A percentile compares a stretch with the other conserved stretches of the same genome.
phyloP scores from a whole-genome alignment of 2,888 invertebrate species.

The Eretmocerus hayati region DNA sequence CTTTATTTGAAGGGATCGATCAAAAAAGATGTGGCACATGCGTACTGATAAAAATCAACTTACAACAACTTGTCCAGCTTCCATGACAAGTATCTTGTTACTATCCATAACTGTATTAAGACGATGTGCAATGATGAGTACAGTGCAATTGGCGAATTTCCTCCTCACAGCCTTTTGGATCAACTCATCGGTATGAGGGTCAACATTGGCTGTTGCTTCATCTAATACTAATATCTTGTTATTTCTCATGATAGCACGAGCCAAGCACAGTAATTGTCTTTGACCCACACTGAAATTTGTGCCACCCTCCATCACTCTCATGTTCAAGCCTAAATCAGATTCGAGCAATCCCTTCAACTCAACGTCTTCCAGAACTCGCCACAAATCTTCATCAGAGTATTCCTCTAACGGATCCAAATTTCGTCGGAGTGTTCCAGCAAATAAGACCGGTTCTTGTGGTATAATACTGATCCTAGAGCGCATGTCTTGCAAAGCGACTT shows the following conservation, averaged over 20 bases:
- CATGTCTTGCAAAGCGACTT: constrained; percentile 56
- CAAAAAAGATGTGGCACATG: too few species aligned
- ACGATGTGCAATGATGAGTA: constrained; percentile 57
- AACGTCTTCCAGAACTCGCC: constrained; percentile 57
- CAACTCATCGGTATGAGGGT: constrained; percentile 63
- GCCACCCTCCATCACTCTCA: constrained; percentile 69
- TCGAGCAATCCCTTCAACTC: constrained; percentile 65
- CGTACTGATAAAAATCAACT: too few species aligned
- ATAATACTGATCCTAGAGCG: constrained; percentile 59
- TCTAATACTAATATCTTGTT: constrained; percentile 81
- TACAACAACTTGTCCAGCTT: constrained; percentile 48
- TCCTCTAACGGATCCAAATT: constrained; percentile 65
- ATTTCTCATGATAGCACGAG: constrained; percentile 78
- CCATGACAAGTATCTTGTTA: constrained; percentile 52
- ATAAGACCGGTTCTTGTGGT: constrained; percentile 54
- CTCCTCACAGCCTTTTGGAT: constrained; percentile 53
- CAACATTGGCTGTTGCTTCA: constrained; percentile 89
- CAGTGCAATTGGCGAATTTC: constrained; percentile 53
- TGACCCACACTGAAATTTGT: constrained; percentile 84
- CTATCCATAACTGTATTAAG: constrained; percentile 59
- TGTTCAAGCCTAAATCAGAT: constrained; percentile 53
- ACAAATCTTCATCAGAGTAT: constrained; percentile 48
- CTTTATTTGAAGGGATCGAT: neutral
- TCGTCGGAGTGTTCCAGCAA: constrained; percentile 52
- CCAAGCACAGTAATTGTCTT: constrained; percentile 83